Evolutionary conservation across 2,797 vertebrate species (phyloP).

Genomic region (Holocentrus rufus): DNA sequence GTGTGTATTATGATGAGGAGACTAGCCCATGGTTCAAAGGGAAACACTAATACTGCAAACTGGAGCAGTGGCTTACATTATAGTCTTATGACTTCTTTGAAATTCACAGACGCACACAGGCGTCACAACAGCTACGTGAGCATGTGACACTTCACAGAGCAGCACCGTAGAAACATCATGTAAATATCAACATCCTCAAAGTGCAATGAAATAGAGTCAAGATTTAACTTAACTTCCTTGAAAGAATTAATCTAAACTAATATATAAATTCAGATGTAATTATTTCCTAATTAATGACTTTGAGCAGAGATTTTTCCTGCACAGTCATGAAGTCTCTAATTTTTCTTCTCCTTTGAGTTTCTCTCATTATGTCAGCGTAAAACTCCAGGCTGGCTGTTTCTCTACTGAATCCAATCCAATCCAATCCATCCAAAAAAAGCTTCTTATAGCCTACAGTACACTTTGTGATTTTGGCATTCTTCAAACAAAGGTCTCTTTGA

Average conservation of each 20-base stretch:
- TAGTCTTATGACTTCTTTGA: constrained; percentile 29
- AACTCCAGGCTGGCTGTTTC: background rate
- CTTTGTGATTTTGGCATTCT: background rate
- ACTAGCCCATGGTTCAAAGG: constrained; percentile 3
- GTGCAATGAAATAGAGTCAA: too few relatives aligned
- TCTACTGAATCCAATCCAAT: background rate
- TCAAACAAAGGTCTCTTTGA: background rate
- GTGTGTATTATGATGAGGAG: constrained; percentile 1
- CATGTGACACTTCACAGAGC: background rate
- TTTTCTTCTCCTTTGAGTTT: too few relatives aligned
- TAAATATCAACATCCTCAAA: too few relatives aligned
- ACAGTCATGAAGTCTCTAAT: too few relatives aligned
- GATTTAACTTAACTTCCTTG: too few relatives aligned
- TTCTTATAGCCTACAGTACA: background rate
- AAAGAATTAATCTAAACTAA: too few relatives aligned
- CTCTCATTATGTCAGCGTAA: too few relatives aligned
- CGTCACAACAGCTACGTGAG: constrained; percentile 9
- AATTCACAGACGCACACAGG: background rate
- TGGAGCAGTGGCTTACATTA: constrained; percentile 13
- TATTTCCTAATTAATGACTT: too few relatives aligned
- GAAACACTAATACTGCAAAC: constrained; percentile 42
- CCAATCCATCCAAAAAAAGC: background rate
- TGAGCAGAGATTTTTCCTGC: too few relatives aligned
- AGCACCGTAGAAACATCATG: too few relatives aligned
- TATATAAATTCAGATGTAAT: too few relatives aligned